phyloP scores from a whole-genome alignment of 2,888 invertebrate genomes.

The Adelognathus sp. region DNA sequence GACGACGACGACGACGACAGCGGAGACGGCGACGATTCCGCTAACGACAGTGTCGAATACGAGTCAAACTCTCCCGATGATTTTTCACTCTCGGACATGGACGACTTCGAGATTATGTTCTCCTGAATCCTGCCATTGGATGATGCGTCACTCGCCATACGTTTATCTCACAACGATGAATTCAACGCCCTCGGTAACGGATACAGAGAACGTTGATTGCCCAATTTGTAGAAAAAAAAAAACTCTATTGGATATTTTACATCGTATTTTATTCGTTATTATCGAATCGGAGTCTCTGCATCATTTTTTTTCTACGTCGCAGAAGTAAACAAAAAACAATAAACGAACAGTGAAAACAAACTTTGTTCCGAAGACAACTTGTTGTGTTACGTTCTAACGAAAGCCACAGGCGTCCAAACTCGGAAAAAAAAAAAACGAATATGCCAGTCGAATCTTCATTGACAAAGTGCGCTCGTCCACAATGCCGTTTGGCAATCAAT shows the following conservation, averaged over 20 bases:
- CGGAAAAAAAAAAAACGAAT: neutral
- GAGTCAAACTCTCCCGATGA: conserved; percentile 70
- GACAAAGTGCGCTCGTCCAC: neutral
- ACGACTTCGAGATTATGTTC: conserved; percentile 73
- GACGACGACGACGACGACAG: conserved; percentile 72
- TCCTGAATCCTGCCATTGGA: conserved; percentile 63
- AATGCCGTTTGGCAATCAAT: neutral
- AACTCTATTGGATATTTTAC: neutral
- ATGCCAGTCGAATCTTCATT: neutral
- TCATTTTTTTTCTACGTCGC: neutral
- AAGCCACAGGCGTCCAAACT: neutral
- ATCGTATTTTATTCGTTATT: conserved; percentile 15
- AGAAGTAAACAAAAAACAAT: neutral
- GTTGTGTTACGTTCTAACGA: neutral
- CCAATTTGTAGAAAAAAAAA: neutral
- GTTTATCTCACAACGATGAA: neutral
- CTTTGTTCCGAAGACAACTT: neutral
- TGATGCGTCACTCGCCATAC: conserved; percentile 11
- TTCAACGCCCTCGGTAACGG: neutral
- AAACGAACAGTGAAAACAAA: neutral
- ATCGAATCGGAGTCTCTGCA: conserved; percentile 1
- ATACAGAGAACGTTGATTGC: conserved; percentile 3
- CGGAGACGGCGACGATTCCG: conserved; percentile 74
- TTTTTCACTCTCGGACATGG: conserved; percentile 72
- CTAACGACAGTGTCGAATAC: conserved; percentile 72